phyloP scores from a whole-genome alignment of 2,888 invertebrate species.

The Xestia ashworthii region DNA sequence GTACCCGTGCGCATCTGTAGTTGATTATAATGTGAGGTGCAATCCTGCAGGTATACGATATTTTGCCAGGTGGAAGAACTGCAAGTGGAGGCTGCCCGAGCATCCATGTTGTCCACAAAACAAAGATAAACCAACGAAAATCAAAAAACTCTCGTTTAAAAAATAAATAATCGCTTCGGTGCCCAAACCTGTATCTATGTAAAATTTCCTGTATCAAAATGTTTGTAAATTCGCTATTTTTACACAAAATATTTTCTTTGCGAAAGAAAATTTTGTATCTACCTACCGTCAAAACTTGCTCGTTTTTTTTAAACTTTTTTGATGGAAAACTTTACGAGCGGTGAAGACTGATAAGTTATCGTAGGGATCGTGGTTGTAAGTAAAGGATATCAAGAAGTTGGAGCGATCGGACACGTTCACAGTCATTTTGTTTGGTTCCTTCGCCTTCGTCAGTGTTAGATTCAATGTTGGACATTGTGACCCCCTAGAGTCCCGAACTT shows the following conservation, averaged over 20 bases:
- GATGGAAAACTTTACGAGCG: conserved; percentile 87
- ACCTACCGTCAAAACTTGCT: conserved; percentile 85
- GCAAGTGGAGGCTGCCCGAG: conserved; percentile 94
- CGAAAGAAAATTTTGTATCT: conserved; percentile 79
- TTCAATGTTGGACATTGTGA: conserved; percentile 84
- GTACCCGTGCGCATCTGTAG: conserved; percentile 88
- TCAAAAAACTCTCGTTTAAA: conserved; percentile 89
- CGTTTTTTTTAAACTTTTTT: conserved; percentile 83
- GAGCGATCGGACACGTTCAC: conserved; percentile 81
- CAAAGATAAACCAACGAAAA: conserved; percentile 90
- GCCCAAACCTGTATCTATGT: conserved; percentile 85
- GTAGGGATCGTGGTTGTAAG: conserved; percentile 86
- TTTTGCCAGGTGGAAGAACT: conserved; percentile 96
- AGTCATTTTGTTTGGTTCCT: conserved; percentile 77
- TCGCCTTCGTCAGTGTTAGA: conserved; percentile 88
- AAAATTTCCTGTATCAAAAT: conserved; percentile 85
- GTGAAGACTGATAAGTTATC: conserved; percentile 90
- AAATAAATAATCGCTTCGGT: conserved; percentile 87
- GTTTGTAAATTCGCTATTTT: conserved; percentile 89
- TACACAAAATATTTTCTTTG: conserved; percentile 85
- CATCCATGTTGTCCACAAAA: conserved; percentile 92
- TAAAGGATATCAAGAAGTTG: conserved; percentile 81
- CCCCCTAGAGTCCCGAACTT: conserved; percentile 84
- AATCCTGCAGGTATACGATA: conserved; percentile 94
- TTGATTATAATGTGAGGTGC: conserved; percentile 90